These are phyloP conservation scores for Nycticorax nycticorax DNA, from an alignment of 2,113 vertebrate genomes.

Conservation along the genomic window DNA sequence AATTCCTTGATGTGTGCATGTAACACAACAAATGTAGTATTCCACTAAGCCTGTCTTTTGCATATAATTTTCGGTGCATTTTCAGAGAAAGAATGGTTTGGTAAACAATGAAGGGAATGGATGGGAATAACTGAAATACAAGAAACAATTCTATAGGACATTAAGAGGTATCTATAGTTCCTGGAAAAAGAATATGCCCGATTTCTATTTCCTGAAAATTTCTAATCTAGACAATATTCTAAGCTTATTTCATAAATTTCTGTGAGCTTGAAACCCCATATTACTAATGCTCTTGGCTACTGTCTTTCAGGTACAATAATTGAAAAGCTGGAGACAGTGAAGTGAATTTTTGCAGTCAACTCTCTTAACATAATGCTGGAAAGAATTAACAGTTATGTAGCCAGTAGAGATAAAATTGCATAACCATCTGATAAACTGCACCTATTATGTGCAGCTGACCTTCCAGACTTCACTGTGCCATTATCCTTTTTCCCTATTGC, in stretches of 20 bases:
- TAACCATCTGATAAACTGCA: not conserved
- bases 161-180: not conserved
- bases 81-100: not conserved
- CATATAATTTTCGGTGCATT: not conserved
- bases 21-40: conserved; percentile 32
- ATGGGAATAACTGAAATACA: not conserved
- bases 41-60: not conserved
- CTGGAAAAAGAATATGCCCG: not conserved
- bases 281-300: not conserved
- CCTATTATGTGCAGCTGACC: not conserved
- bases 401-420: not conserved
- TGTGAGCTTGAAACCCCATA: not conserved
- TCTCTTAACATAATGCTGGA: not conserved
- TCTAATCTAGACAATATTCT: not conserved
- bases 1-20: conserved; percentile 5
- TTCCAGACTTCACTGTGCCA: not conserved
- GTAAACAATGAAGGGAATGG: not conserved
- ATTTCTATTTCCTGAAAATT: not conserved
- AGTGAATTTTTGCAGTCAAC: not conserved
- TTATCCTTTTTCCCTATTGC: not conserved
- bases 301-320: not conserved
- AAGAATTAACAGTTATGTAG: not conserved
- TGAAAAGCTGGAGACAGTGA: not conserved
- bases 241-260: not conserved
- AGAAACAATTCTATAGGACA: not conserved